These are phyloP conservation scores for Hirudinaria manillensis DNA, from an alignment of 2,888 invertebrate genomes.

Conservation along the genomic window DNA sequence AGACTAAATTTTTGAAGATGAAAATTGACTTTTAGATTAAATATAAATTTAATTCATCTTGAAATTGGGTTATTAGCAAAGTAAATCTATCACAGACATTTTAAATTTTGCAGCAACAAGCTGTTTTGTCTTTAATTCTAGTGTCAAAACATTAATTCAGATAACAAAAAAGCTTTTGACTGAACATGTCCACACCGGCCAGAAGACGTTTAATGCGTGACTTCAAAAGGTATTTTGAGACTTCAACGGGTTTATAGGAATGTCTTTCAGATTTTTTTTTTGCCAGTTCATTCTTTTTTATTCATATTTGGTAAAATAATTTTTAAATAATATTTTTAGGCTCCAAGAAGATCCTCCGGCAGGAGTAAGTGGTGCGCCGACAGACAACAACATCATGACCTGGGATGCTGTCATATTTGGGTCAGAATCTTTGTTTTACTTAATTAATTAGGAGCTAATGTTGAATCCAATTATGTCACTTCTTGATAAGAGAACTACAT, in stretches of 20 bases:
- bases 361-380: slow-evolving; percentile 97
- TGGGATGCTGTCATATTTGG: slow-evolving; percentile 99
- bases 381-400: slow-evolving; percentile 99
- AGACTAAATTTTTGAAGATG: no score
- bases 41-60: no score
- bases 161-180: no score
- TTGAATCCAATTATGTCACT: background rate
- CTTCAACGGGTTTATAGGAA: background rate
- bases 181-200: slow-evolving; percentile 90
- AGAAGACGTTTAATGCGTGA: slow-evolving; percentile 97
- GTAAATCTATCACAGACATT: no score
- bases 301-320: background rate
- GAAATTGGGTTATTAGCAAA: no score
- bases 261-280: background rate
- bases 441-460: background rate
- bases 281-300: background rate
- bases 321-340: slow-evolving; percentile 50
- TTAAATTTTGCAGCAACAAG: no score
- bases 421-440: slow-evolving; percentile 53
- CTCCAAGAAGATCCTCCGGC: slow-evolving; percentile 98
- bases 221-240: slow-evolving; percentile 56
- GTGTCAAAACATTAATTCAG: no score
- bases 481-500: background rate
- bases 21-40: no score
- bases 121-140: no score